These are phyloP conservation scores for Tipula lateralis DNA, from an alignment of 2,888 invertebrate species.

Conservation along the genomic window DNA sequence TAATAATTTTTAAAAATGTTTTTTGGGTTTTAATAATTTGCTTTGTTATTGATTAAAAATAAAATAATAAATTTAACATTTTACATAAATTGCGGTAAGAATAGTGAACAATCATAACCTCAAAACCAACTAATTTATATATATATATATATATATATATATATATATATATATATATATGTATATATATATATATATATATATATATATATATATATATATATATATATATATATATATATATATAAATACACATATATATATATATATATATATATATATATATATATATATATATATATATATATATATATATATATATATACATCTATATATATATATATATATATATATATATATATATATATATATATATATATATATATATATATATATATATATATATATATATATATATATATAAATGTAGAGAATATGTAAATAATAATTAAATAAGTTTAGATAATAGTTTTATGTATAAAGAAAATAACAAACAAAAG, in stretches of 20 bases:
- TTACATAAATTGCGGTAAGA: neutral
- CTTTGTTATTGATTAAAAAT: neutral
- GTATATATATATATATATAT: neutral
- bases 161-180: neutral
- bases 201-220: neutral
- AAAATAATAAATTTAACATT: neutral
- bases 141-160: neutral
- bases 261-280: neutral
- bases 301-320: neutral
- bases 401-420: too few relatives aligned
- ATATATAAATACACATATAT: neutral
- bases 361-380: too few relatives aligned
- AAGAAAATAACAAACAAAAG: neutral
- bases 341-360: neutral
- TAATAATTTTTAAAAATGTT: neutral
- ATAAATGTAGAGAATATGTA: too few relatives aligned
- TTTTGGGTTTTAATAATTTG: neutral
- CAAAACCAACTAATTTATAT: neutral
- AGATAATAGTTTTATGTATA: neutral
- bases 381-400: too few relatives aligned
- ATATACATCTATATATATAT: neutral
- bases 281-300: neutral
- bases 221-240: neutral
- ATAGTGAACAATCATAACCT: neutral
- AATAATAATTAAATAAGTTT: too few relatives aligned